Evolutionary conservation across 2,113 vertebrate genomes (phyloP).

Genomic region (Cairina moschata): DNA sequence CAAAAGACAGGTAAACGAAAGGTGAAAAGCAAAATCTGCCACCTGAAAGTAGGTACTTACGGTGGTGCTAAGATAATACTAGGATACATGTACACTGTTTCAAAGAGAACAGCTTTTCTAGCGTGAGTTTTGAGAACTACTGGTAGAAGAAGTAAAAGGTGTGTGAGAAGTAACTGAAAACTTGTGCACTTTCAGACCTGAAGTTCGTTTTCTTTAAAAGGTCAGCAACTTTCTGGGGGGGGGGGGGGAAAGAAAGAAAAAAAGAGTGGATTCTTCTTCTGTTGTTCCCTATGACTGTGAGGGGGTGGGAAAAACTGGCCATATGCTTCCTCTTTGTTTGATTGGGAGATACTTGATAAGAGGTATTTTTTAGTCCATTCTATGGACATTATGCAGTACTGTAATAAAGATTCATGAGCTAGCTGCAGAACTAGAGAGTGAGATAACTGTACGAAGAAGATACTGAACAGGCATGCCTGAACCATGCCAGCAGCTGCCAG

Average conservation of each 20-base stretch:
- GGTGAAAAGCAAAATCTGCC: background rate
- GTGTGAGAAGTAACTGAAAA: background rate
- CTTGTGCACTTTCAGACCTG: background rate
- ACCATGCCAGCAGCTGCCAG: background rate
- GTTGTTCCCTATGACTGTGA: background rate
- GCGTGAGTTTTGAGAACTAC: background rate
- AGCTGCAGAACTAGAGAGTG: background rate
- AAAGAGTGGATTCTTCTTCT: background rate
- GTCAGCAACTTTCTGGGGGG: background rate
- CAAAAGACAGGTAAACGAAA: background rate
- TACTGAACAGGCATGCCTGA: background rate
- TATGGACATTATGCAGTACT: background rate
- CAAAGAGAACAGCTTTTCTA: background rate
- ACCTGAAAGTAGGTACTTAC: background rate
- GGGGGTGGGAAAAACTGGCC: background rate
- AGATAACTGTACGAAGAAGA: background rate
- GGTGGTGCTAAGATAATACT: background rate
- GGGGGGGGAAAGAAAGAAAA: no score
- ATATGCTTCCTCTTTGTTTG: background rate
- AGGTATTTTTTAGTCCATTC: background rate
- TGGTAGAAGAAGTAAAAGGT: background rate
- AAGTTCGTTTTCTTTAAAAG: background rate
- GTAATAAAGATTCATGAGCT: background rate
- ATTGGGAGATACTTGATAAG: background rate
- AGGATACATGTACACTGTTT: background rate